Evolutionary conservation across 2,797 vertebrate genomes (phyloP).

Genomic region (Amblyopsis hoosieri): DNA sequence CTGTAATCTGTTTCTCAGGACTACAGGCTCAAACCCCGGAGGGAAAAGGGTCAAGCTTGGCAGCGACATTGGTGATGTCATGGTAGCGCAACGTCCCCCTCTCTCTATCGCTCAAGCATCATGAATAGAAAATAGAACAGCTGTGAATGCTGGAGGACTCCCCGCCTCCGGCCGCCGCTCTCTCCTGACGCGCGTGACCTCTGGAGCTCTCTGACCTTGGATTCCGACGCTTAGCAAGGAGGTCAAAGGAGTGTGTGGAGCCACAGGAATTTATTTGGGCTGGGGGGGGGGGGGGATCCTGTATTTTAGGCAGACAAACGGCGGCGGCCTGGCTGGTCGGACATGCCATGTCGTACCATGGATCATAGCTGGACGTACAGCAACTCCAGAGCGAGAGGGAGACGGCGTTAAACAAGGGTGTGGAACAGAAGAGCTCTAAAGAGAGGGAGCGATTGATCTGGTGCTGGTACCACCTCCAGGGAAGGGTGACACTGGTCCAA

Average conservation of each 20-base stretch:
- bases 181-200: neutral
- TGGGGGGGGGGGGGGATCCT: neutral
- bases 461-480: constrained; percentile 26
- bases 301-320: neutral
- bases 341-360: neutral
- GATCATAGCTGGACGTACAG: constrained; percentile 1
- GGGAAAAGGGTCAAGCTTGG: neutral
- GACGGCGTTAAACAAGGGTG: neutral
- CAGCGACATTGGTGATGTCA: neutral
- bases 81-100: neutral
- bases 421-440: constrained; percentile 1
- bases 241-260: neutral
- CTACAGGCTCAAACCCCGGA: neutral
- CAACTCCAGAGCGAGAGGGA: neutral
- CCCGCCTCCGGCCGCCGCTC: neutral
- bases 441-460: constrained; percentile 26
- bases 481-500: constrained; percentile 40
- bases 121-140: neutral
- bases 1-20: constrained; percentile 19
- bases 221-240: neutral
- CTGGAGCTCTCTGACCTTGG: neutral
- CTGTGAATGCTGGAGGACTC: neutral
- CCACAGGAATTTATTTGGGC: constrained; percentile 1
- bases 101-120: neutral
- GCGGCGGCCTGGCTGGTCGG: neutral